A percentile compares a stretch with the other conserved stretches of the same genome.
These are phyloP conservation scores for Hyles lineata DNA, from an alignment of 2,888 invertebrate genomes.

Conservation along the genomic window DNA sequence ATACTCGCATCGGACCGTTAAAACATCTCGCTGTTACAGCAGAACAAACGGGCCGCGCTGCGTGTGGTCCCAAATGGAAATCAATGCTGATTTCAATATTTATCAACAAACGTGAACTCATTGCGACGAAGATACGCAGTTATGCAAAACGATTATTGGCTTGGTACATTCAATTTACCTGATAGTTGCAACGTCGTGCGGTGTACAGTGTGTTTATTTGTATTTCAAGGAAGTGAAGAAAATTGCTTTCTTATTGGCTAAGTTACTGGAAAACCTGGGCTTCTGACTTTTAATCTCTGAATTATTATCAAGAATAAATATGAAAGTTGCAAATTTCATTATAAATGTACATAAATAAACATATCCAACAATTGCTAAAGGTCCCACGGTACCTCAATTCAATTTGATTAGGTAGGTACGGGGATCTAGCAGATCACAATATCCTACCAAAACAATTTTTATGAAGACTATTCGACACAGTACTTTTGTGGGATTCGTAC, in stretches of 20 bases:
- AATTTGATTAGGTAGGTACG: no score
- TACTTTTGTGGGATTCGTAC: no score
- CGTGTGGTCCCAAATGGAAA: constrained; percentile 73
- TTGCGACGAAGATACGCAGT: constrained; percentile 57
- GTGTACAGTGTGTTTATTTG: constrained; percentile 2
- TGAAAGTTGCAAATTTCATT: no score
- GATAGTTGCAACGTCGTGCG: background rate
- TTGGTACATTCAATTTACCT: constrained; percentile 32
- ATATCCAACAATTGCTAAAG: no score
- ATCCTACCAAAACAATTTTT: no score
- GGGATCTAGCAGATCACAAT: no score
- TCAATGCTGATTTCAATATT: constrained; percentile 70
- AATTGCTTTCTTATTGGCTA: background rate
- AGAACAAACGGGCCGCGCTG: constrained; percentile 59
- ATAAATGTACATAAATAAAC: no score
- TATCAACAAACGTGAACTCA: constrained; percentile 69
- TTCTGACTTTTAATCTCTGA: background rate
- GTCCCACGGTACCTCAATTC: no score
- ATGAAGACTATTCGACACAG: no score
- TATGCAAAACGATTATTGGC: constrained; percentile 59
- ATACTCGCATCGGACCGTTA: constrained; percentile 58
- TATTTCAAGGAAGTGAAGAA: background rate
- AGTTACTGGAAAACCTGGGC: background rate
- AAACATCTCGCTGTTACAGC: constrained; percentile 58
- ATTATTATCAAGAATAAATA: background rate